These are phyloP conservation scores for Panagrolaimus sp. DNA, from an alignment of 1,140 invertebrate genomes.

Conservation along the genomic window DNA sequence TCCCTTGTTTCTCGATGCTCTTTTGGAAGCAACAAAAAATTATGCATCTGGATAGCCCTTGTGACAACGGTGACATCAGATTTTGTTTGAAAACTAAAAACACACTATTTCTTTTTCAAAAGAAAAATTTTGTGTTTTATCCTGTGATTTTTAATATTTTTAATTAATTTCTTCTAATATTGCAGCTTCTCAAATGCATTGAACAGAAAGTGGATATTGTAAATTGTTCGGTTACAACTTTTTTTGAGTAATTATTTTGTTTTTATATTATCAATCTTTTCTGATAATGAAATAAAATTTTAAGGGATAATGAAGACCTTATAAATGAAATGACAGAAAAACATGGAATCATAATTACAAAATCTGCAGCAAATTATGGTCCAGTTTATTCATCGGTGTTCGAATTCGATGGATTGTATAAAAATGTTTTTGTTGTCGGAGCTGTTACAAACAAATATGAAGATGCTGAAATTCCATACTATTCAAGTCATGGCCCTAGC, in stretches of 20 bases:
- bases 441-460: slow-evolving; percentile 69
- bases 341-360: slow-evolving; percentile 82
- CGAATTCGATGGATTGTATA: slow-evolving; percentile 79
- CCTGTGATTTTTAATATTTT: slow-evolving; percentile 32
- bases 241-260: no score
- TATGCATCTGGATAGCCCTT: no score
- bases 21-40: no score
- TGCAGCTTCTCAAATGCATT: slow-evolving; percentile 58
- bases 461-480: slow-evolving; percentile 84
- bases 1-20: no score
- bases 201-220: slow-evolving; percentile 53
- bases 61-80: no score
- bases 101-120: no score
- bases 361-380: slow-evolving; percentile 87
- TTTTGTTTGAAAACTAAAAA: no score
- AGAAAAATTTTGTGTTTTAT: no score
- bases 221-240: no score
- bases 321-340: slow-evolving; percentile 87
- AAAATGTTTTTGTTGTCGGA: slow-evolving; percentile 82
- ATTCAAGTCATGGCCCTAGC: slow-evolving; percentile 72
- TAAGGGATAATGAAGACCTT: slow-evolving; percentile 76
- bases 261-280: no score
- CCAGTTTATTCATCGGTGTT: slow-evolving; percentile 82
- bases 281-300: slow-evolving; percentile 63
- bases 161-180: no score